phyloP scores from a whole-genome alignment of 2,888 invertebrate species.

The Pachymerium ferrugineum region DNA sequence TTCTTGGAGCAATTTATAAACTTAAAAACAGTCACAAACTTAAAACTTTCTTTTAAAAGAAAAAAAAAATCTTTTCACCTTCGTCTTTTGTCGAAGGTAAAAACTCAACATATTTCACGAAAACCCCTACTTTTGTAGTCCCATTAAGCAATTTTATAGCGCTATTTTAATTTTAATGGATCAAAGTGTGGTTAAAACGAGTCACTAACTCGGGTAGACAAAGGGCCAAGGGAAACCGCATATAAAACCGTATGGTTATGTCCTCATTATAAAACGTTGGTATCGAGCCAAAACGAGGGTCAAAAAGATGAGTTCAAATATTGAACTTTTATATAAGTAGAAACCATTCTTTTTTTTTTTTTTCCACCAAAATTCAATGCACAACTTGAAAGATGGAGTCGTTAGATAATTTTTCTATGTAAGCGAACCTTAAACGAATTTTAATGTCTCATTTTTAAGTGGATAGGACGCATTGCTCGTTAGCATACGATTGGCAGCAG shows the following conservation, averaged over 20 bases:
- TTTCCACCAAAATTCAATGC: neutral
- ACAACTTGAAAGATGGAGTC: neutral
- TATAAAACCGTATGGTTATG: neutral
- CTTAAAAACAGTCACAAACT: too few relatives aligned
- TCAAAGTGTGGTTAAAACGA: neutral
- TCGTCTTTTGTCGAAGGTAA: neutral
- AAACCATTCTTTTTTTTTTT: too few relatives aligned
- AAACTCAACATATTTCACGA: too few relatives aligned
- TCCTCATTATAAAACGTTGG: neutral
- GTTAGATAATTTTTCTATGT: neutral
- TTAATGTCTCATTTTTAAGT: slow-evolving; percentile 1
- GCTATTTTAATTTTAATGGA: slow-evolving; percentile 1
- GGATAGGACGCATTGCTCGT: neutral
- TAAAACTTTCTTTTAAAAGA: too few relatives aligned
- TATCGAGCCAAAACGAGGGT: neutral
- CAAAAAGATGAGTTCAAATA: neutral
- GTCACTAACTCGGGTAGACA: slow-evolving; percentile 8
- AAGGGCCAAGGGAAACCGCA: neutral
- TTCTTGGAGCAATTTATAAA: too few relatives aligned
- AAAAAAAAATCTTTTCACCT: too few relatives aligned
- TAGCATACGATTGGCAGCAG: slow-evolving; percentile 13
- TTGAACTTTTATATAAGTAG: too few relatives aligned
- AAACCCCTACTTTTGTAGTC: neutral
- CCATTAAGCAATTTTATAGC: neutral
- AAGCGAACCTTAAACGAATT: neutral